Evolutionary conservation across 92 coral and sea anemone genomes (phyloP).

Genomic region (Plumapathes pennacea): DNA sequence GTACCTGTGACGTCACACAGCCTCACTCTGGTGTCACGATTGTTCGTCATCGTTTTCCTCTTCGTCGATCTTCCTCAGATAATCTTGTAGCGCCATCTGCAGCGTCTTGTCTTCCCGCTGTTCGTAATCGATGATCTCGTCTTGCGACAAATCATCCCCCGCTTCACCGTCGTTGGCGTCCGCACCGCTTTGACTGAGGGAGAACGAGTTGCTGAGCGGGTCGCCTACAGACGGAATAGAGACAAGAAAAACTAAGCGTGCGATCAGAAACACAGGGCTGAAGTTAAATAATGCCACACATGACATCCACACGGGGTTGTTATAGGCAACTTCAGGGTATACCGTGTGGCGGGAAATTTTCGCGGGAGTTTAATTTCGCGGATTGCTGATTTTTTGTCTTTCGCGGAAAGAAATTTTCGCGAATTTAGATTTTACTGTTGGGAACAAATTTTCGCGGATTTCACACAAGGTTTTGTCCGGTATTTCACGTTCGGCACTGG

Average conservation of each 20-base stretch:
- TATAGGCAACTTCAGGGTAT: too few species aligned
- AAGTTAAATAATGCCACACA: not conserved
- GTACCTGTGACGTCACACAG: not conserved
- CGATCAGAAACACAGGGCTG: not conserved
- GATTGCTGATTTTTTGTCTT: too few species aligned
- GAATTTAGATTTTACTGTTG: too few species aligned
- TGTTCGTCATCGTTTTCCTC: constrained; percentile 47
- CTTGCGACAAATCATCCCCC: constrained; percentile 58
- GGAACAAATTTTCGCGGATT: too few species aligned
- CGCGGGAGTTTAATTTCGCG: too few species aligned
- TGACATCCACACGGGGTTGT: too few species aligned
- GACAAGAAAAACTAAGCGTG: not conserved
- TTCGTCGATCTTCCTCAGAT: constrained; percentile 45
- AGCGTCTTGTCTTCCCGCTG: constrained; percentile 43
- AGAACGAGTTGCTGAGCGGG: not conserved
- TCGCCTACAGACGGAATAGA: not conserved
- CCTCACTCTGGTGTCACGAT: constrained; percentile 3
- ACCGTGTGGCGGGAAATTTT: too few species aligned
- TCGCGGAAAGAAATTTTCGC: too few species aligned
- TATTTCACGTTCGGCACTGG: too few species aligned
- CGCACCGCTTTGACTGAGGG: constrained; percentile 12
- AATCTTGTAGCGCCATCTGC: constrained; percentile 71
- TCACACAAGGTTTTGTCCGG: too few species aligned
- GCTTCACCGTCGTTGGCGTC: constrained; percentile 17
- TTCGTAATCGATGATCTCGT: constrained; percentile 72